phyloP scores from a whole-genome alignment of 1,140 invertebrate genomes.

The Leptinotarsa texana region DNA sequence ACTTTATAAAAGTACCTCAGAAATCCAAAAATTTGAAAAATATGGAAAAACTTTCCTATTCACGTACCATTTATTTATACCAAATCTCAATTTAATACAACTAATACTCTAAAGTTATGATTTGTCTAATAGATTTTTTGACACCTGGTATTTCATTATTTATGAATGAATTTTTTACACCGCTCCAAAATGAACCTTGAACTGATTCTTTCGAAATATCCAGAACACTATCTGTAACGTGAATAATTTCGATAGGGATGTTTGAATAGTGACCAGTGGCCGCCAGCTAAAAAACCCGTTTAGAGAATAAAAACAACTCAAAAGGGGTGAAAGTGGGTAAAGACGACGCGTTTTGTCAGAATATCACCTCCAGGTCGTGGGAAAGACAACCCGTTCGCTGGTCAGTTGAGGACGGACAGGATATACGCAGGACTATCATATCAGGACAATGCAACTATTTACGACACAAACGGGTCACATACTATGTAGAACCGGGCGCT shows the following conservation, averaged over 20 bases:
- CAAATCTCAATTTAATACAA: no score
- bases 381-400: conserved; percentile 17
- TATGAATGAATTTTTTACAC: no score
- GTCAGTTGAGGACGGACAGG: conserved; percentile 22
- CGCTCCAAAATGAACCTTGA: not conserved
- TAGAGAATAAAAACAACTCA: conserved; percentile 6
- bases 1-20: no score
- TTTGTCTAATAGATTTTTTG: no score
- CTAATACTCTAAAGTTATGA: no score
- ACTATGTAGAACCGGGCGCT: not conserved
- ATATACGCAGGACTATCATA: conserved; percentile 15
- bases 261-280: not conserved
- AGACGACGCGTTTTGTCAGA: conserved; percentile 10
- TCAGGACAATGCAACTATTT: conserved; percentile 4
- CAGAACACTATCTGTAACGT: not conserved
- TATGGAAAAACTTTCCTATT: no score
- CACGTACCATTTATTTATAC: no score
- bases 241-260: not conserved
- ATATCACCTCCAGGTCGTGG: conserved; percentile 22
- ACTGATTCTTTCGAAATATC: not conserved
- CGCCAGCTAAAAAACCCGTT: conserved; percentile 8
- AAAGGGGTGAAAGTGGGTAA: conserved; percentile 13
- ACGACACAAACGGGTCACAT: not conserved
- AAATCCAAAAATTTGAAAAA: no score
- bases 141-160: no score